A percentile compares a stretch with the other conserved stretches of the same genome.
These are phyloP conservation scores for Myodes glareolus DNA, from an alignment of 2,113 vertebrate species.

Conservation along the genomic window DNA sequence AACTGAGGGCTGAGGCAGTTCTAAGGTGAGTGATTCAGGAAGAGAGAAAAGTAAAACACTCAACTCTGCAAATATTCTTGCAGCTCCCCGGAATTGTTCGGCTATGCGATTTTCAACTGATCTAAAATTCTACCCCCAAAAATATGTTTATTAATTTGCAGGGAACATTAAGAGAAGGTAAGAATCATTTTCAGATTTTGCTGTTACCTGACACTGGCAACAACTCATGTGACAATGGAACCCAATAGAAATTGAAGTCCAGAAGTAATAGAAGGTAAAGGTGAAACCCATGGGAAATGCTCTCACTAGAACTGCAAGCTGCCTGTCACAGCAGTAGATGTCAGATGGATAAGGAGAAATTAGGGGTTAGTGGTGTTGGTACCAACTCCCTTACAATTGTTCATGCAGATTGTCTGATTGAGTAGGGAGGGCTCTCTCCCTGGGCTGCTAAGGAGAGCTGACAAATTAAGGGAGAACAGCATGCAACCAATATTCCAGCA, in stretches of 20 bases:
- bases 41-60: neutral
- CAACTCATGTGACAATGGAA: neutral
- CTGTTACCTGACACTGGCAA: neutral
- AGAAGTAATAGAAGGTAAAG: neutral
- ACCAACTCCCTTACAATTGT: slow-evolving; percentile 57
- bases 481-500: slow-evolving; percentile 56
- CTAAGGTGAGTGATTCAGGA: neutral
- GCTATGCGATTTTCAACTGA: neutral
- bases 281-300: neutral
- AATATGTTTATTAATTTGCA: neutral
- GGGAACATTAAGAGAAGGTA: neutral
- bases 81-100: neutral
- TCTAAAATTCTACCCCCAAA: neutral
- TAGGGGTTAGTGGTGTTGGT: neutral
- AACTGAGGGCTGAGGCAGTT: neutral
- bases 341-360: neutral
- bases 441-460: slow-evolving; percentile 70
- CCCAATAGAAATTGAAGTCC: neutral
- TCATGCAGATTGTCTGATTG: slow-evolving; percentile 70
- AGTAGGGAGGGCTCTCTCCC: slow-evolving; percentile 61
- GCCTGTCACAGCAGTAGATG: slow-evolving; percentile 12
- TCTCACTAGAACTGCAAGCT: neutral
- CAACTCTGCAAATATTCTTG: neutral
- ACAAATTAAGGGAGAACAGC: slow-evolving; percentile 76
- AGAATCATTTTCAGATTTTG: neutral